phyloP scores from a whole-genome alignment of 1,140 invertebrate species.

The Antheraea mylitta region DNA sequence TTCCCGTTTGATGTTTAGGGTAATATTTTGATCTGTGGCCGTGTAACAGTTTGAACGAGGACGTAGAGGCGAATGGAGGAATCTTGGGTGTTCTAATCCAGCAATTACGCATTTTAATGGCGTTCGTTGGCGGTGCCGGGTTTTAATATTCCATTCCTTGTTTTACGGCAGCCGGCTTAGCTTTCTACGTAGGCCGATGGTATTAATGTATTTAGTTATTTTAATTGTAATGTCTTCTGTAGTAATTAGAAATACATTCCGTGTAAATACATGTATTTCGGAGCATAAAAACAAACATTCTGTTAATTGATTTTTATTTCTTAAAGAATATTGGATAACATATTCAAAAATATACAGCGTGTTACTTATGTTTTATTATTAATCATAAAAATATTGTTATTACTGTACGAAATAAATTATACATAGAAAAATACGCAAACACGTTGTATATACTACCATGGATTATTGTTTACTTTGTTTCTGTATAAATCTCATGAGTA shows the following conservation, averaged over 20 bases:
- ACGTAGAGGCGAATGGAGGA: slow-evolving; percentile 57
- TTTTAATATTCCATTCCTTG: slow-evolving; percentile 76
- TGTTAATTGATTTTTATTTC: background rate
- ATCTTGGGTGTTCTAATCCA: slow-evolving; percentile 75
- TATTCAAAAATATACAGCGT: no score
- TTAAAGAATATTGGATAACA: no score
- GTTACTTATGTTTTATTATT: no score
- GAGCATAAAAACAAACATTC: background rate
- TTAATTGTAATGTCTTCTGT: slow-evolving; percentile 36
- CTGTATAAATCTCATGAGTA: no score
- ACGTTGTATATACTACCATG: no score
- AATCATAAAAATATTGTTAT: no score
- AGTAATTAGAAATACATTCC: background rate
- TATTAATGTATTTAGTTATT: slow-evolving; percentile 65
- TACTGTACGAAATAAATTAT: no score
- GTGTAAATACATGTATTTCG: background rate
- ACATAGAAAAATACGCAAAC: no score
- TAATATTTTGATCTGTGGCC: slow-evolving; percentile 27
- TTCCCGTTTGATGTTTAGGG: background rate
- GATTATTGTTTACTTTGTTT: no score
- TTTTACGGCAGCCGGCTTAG: slow-evolving; percentile 62
- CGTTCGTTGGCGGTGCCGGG: slow-evolving; percentile 53
- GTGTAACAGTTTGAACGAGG: slow-evolving; percentile 39
- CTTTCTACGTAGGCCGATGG: slow-evolving; percentile 36
- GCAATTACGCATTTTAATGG: slow-evolving; percentile 77